These are phyloP conservation scores for Microtus pennsylvanicus DNA, from an alignment of 2,113 vertebrate genomes.

Conservation along the genomic window DNA sequence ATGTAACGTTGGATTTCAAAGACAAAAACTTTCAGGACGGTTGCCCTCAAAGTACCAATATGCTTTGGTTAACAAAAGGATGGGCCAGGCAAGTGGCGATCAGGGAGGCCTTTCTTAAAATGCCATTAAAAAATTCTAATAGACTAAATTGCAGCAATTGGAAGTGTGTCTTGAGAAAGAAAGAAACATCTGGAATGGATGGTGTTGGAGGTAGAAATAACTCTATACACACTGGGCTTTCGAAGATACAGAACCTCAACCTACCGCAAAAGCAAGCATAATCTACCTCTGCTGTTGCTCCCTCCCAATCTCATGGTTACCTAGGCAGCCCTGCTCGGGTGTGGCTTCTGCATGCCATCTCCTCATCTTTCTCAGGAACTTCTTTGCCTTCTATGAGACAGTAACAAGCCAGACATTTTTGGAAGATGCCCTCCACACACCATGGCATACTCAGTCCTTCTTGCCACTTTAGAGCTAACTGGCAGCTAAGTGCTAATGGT, in stretches of 20 bases:
- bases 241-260: neutral
- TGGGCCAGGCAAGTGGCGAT: neutral
- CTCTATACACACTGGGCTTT: neutral
- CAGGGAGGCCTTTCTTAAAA: neutral
- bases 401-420: neutral
- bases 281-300: neutral
- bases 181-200: neutral
- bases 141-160: neutral
- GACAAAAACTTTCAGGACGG: slow-evolving; percentile 22
- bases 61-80: slow-evolving; percentile 12
- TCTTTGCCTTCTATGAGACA: neutral
- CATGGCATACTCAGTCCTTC: neutral
- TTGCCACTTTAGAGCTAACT: neutral
- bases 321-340: neutral
- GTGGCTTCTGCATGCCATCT: neutral
- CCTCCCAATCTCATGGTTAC: neutral
- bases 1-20: slow-evolving; percentile 24
- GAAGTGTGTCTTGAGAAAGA: neutral
- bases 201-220: neutral
- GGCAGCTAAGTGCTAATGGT: neutral
- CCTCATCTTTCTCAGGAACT: neutral
- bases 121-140: neutral
- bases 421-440: neutral
- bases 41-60: neutral
- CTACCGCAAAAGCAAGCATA: neutral